Conservation (phyloP, 2,797 vertebrate species). For the Sebastiscus tertius region DNA sequence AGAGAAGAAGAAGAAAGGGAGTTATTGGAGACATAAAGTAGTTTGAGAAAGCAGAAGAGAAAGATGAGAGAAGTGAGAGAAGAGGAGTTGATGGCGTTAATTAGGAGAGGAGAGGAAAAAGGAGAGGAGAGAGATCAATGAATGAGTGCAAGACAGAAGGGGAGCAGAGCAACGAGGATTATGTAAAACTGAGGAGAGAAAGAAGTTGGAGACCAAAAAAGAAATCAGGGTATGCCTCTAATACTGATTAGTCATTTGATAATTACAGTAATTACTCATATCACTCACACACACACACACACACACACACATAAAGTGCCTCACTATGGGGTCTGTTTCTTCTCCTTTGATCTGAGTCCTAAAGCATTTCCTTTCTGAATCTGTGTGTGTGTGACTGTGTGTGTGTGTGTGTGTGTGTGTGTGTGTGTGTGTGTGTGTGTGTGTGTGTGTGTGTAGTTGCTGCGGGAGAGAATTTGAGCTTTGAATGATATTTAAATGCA, state of each 20-base stretch:
- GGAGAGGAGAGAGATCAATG: neutral
- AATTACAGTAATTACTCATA: conserved; percentile 59
- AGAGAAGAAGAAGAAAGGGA: neutral
- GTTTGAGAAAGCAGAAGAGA: neutral
- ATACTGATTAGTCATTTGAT: conserved; percentile 64
- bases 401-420: neutral
- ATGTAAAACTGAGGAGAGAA: conserved; percentile 13
- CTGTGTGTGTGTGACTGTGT: neutral
- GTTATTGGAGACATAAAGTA: neutral
- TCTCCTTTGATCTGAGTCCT: conserved; percentile 52
- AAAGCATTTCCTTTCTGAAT: conserved; percentile 28
- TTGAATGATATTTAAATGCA: neutral
- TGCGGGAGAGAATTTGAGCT: conserved; percentile 20
- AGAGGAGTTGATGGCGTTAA: neutral
- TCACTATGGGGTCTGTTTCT: conserved; percentile 30
- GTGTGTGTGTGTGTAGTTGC: neutral
- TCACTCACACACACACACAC: neutral
- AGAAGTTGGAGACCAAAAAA: conserved; percentile 48
- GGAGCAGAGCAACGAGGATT: conserved; percentile 14
- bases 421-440: neutral
- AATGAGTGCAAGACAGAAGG: neutral
- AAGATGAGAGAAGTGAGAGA: neutral
- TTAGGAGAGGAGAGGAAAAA: neutral
- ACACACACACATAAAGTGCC: neutral
- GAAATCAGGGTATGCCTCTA: conserved; percentile 33